These are phyloP conservation scores for Psammodynastes pulverulentus DNA, from an alignment of 2,113 vertebrate genomes.

Conservation along the genomic window DNA sequence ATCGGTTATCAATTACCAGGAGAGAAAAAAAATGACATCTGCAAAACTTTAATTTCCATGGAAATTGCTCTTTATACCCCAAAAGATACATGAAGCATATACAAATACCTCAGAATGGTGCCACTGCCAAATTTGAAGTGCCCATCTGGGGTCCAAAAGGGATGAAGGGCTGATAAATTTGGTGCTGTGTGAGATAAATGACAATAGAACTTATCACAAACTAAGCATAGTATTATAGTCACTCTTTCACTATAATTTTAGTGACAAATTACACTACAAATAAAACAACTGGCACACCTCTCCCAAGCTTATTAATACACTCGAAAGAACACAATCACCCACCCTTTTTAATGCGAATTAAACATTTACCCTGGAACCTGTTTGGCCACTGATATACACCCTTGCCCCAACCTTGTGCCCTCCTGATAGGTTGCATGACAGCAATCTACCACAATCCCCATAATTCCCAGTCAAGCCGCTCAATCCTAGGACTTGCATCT, in stretches of 20 bases:
- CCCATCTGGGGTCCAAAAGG: neutral
- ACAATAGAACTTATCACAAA: neutral
- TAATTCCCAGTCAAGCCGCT: neutral
- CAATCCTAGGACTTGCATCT: neutral
- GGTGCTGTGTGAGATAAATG: neutral
- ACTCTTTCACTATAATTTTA: neutral
- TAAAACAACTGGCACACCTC: neutral
- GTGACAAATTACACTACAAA: neutral
- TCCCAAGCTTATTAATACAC: neutral
- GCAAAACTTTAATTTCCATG: neutral
- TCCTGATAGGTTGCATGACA: neutral
- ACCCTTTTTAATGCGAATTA: neutral
- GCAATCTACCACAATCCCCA: neutral
- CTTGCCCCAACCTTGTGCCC: neutral
- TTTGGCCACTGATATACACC: neutral
- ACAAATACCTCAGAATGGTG: neutral
- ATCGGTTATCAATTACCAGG: neutral
- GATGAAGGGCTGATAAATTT: neutral
- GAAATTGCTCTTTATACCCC: neutral
- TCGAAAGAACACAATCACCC: neutral
- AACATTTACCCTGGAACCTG: neutral
- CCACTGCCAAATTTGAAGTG: neutral
- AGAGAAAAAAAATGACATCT: neutral
- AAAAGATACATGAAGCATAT: neutral
- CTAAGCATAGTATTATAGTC: neutral